These are phyloP conservation scores for Littorina saxatilis DNA, from an alignment of 1,140 invertebrate genomes.

Conservation along the genomic window DNA sequence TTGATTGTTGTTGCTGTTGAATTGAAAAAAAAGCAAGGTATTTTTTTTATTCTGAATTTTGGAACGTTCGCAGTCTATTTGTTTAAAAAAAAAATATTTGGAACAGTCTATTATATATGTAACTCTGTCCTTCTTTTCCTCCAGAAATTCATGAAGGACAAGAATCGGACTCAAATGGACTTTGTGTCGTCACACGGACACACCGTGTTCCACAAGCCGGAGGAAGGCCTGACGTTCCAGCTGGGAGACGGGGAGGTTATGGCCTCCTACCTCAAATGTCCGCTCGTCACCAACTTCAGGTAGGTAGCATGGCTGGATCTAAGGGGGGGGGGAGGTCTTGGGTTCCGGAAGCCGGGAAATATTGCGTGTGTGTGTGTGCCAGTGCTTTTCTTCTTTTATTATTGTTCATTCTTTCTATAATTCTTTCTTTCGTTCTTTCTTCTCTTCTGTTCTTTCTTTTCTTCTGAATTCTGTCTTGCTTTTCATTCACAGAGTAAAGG, in stretches of 20 bases:
- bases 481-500: conserved; percentile 53
- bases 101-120: too few relatives aligned
- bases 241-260: conserved; percentile 70
- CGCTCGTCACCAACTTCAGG: conserved; percentile 65
- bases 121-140: too few relatives aligned
- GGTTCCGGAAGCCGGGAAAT: too few relatives aligned
- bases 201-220: conserved; percentile 70
- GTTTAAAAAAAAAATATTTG: too few relatives aligned
- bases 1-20: too few relatives aligned
- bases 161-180: conserved; percentile 52
- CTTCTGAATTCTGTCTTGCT: not conserved
- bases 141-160: conserved; percentile 54
- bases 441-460: not conserved
- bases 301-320: not conserved
- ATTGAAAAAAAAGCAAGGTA: too few relatives aligned
- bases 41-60: too few relatives aligned
- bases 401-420: not conserved
- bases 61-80: too few relatives aligned
- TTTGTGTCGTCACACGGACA: conserved; percentile 71
- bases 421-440: not conserved
- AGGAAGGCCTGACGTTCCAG: conserved; percentile 64
- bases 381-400: not conserved
- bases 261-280: conserved; percentile 56
- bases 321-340: too few relatives aligned
- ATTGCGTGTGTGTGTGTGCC: not conserved